Conservation (phyloP, 2,888 invertebrate genomes). For the Halictus quadricinctus region DNA sequence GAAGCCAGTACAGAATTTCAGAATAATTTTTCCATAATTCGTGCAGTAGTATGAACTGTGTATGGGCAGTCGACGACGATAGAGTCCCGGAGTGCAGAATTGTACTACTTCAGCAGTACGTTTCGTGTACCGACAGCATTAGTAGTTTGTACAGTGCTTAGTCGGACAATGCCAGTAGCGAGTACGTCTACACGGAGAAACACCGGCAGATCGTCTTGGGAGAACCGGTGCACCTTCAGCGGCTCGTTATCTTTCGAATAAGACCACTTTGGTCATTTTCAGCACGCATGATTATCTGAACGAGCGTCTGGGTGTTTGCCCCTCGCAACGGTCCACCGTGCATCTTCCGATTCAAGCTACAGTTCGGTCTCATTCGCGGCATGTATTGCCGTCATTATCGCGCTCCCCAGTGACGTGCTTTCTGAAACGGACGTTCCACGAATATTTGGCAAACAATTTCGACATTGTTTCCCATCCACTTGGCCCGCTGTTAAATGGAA, state of each 20-base stretch:
- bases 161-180: too few relatives aligned
- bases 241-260: background rate
- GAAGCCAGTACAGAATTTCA: too few relatives aligned
- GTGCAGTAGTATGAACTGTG: too few relatives aligned
- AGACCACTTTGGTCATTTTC: background rate
- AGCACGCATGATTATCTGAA: background rate
- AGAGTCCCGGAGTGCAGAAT: too few relatives aligned
- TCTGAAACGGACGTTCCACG: slow-evolving; percentile 24
- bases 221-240: background rate
- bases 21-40: too few relatives aligned
- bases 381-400: slow-evolving; percentile 38
- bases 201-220: background rate
- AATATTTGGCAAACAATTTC: slow-evolving; percentile 49
- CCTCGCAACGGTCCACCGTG: background rate
- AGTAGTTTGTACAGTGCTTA: too few relatives aligned
- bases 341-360: background rate
- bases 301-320: background rate
- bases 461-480: slow-evolving; percentile 26
- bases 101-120: too few relatives aligned
- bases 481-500: slow-evolving; percentile 21
- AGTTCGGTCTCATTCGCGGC: background rate
- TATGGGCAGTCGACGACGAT: too few relatives aligned
- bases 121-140: too few relatives aligned
- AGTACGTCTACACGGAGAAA: too few relatives aligned
- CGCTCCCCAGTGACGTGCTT: slow-evolving; percentile 10